These are phyloP conservation scores for Pungitius pungitius DNA, from an alignment of 2,113 vertebrate genomes.

Conservation along the genomic window DNA sequence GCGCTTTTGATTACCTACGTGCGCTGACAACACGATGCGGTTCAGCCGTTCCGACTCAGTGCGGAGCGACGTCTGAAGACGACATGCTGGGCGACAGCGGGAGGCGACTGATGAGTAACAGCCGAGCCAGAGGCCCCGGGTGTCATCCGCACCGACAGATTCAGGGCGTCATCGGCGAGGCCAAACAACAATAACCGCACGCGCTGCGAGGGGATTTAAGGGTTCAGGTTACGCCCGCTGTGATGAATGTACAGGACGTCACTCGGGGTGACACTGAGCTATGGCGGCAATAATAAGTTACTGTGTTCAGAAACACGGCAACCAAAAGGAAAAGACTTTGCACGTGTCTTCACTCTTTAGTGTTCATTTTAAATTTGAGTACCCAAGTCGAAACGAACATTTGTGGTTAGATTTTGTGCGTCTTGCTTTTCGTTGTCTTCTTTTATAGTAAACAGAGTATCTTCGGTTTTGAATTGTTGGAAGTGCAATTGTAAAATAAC, in stretches of 20 bases:
- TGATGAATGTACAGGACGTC: neutral
- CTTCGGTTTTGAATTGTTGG: neutral
- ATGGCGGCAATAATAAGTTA: neutral
- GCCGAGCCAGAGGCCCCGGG: slow-evolving; percentile 42
- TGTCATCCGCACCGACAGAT: slow-evolving; percentile 66
- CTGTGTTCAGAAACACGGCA: neutral
- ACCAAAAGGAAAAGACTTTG: neutral
- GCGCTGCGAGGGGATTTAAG: neutral
- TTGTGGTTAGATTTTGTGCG: too few species aligned
- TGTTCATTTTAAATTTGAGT: neutral
- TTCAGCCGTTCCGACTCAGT: slow-evolving; percentile 22
- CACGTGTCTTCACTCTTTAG: neutral
- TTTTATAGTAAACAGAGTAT: neutral
- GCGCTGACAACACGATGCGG: slow-evolving; percentile 35
- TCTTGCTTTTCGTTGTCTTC: neutral
- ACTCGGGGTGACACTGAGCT: neutral
- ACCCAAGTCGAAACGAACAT: neutral
- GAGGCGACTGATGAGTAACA: slow-evolving; percentile 52
- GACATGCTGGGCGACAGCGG: slow-evolving; percentile 40
- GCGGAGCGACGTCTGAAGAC: slow-evolving; percentile 22
- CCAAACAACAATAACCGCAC: slow-evolving; percentile 36
- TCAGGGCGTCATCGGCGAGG: slow-evolving; percentile 40
- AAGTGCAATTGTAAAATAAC: too few species aligned
- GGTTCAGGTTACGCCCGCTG: slow-evolving; percentile 2
- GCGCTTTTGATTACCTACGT: slow-evolving; percentile 50